Conservation (phyloP, 2,113 vertebrate species). For the Candoia aspera region DNA sequence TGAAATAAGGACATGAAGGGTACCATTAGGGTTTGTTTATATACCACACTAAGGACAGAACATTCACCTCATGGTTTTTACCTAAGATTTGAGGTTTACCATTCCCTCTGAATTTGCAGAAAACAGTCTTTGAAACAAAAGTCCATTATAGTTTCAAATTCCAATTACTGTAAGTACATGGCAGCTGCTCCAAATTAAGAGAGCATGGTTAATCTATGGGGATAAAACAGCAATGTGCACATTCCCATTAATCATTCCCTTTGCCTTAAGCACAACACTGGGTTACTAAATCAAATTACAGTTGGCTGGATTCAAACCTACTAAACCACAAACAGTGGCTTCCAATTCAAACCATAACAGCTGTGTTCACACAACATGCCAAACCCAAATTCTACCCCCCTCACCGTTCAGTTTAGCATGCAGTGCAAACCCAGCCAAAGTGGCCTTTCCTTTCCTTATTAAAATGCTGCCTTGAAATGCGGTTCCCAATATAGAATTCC, state of each 20-base stretch:
- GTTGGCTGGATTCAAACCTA: neutral
- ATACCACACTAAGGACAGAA: neutral
- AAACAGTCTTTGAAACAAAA: neutral
- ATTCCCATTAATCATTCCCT: neutral
- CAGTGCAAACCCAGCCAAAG: neutral
- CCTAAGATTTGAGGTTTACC: neutral
- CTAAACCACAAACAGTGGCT: neutral
- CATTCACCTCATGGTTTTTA: neutral
- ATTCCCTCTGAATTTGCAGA: neutral
- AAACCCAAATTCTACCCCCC: neutral
- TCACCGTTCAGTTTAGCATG: neutral
- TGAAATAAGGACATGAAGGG: neutral
- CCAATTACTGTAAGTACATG: neutral
- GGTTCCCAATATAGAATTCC: neutral
- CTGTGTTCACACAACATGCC: neutral
- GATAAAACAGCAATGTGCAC: neutral
- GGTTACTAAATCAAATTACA: neutral
- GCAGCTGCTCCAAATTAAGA: neutral
- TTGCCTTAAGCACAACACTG: neutral
- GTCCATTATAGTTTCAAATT: neutral
- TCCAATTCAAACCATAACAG: neutral
- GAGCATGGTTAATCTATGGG: neutral
- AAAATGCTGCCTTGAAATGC: neutral
- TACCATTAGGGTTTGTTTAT: neutral
- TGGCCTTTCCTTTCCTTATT: neutral